These are phyloP conservation scores for Sinocyclocheilus grahami DNA, from an alignment of 2,113 vertebrate species.

Conservation along the genomic window DNA sequence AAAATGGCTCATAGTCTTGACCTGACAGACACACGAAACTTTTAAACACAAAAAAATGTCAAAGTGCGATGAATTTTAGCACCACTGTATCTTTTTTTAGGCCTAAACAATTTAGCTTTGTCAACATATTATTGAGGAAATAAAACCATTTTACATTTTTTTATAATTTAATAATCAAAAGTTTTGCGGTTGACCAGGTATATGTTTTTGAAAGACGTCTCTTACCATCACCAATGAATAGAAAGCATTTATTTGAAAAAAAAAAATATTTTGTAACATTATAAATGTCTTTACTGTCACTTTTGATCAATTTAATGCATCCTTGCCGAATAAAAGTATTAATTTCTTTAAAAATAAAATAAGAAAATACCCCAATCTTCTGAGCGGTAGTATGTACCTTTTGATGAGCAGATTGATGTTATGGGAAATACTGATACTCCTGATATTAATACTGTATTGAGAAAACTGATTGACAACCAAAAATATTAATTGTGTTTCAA, in stretches of 20 bases:
- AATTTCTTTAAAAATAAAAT: background rate
- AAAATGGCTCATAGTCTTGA: constrained; percentile 10
- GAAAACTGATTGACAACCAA: no score
- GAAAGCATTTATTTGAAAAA: background rate
- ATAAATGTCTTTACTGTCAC: background rate
- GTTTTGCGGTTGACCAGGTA: background rate
- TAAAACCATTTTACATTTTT: background rate
- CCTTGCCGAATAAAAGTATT: background rate
- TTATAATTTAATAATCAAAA: background rate
- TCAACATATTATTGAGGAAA: background rate
- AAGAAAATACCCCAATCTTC: background rate
- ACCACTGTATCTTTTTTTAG: background rate
- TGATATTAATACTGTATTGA: no score
- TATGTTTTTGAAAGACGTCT: no score
- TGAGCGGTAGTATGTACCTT: background rate
- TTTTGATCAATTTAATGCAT: no score
- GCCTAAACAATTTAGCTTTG: background rate
- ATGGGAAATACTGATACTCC: no score
- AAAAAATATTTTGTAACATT: background rate
- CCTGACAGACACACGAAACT: background rate
- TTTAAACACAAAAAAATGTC: background rate
- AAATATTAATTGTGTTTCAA: background rate
- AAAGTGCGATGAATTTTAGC: background rate
- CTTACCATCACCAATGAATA: background rate
- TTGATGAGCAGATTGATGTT: no score